These are phyloP conservation scores for Coenonympha glycerion DNA, from an alignment of 2,888 invertebrate species.

Conservation along the genomic window DNA sequence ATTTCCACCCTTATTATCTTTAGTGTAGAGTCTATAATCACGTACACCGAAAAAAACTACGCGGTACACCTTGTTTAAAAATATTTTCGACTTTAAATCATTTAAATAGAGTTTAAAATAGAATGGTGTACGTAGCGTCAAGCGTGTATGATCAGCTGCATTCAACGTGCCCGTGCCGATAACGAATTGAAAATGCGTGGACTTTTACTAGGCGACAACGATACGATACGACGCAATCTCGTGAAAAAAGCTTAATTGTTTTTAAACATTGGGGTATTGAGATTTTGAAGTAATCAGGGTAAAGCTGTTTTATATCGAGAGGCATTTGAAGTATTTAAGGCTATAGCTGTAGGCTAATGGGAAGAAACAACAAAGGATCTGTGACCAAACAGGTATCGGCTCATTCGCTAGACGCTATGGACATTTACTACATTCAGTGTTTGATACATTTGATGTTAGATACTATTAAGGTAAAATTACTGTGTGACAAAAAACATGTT, in stretches of 20 bases:
- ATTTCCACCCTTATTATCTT: not conserved
- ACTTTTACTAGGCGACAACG: not conserved
- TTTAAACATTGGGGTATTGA: too few species aligned
- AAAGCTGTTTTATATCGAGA: too few species aligned
- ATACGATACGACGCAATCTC: not conserved
- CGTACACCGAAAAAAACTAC: not conserved
- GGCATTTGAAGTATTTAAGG: too few species aligned
- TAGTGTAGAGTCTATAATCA: not conserved
- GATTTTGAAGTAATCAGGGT: too few species aligned
- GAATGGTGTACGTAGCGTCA: not conserved
- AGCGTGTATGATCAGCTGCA: slow-evolving; percentile 34
- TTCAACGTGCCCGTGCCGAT: slow-evolving; percentile 29
- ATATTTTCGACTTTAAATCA: not conserved
- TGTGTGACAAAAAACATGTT: too few species aligned
- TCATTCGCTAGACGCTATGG: too few species aligned
- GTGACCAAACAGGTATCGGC: too few species aligned
- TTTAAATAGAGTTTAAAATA: not conserved
- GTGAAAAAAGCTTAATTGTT: not conserved
- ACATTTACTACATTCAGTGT: too few species aligned
- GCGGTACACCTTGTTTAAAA: not conserved
- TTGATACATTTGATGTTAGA: too few species aligned
- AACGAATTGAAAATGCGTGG: slow-evolving; percentile 33
- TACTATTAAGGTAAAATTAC: too few species aligned
- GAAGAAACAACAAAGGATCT: too few species aligned
- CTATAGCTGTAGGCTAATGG: too few species aligned